phyloP scores from a whole-genome alignment of 2,797 vertebrate species.

The Falco peregrinus region DNA sequence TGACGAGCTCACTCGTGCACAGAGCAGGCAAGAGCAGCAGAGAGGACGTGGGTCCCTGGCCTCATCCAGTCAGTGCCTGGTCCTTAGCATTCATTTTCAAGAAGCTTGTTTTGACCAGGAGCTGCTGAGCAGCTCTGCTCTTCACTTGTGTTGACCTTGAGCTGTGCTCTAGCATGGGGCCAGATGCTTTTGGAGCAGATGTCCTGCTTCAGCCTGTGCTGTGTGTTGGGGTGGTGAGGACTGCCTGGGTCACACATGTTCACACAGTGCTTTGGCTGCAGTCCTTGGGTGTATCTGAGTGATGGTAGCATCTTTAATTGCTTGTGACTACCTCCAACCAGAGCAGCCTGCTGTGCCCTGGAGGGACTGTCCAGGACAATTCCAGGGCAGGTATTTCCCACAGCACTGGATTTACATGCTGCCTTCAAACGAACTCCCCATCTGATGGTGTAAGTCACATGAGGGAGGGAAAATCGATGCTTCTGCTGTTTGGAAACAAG shows the following conservation, averaged over 20 bases:
- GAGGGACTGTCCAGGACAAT: not conserved
- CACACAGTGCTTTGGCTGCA: not conserved
- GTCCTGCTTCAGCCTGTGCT: not conserved
- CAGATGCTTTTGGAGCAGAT: not conserved
- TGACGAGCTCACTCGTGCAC: not conserved
- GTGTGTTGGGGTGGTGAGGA: fast-evolving
- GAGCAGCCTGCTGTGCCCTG: not conserved
- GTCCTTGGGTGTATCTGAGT: not conserved
- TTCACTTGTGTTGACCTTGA: not conserved
- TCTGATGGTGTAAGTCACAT: not conserved
- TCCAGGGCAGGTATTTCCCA: not conserved
- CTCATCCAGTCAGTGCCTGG: not conserved
- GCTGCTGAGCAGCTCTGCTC: not conserved
- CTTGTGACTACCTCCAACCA: not conserved
- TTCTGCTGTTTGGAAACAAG: not conserved
- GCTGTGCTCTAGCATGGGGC: not conserved
- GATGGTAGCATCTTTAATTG: not conserved
- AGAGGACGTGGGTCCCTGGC: not conserved
- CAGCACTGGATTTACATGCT: not conserved
- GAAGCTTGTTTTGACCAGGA: not conserved
- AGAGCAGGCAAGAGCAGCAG: not conserved
- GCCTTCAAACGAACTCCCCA: not conserved
- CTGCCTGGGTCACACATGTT: fast-evolving
- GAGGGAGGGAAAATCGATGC: not conserved
- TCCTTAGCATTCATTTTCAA: not conserved